Evolutionary conservation across 2,888 invertebrate genomes (phyloP).

Genomic region (Macaria notata): DNA sequence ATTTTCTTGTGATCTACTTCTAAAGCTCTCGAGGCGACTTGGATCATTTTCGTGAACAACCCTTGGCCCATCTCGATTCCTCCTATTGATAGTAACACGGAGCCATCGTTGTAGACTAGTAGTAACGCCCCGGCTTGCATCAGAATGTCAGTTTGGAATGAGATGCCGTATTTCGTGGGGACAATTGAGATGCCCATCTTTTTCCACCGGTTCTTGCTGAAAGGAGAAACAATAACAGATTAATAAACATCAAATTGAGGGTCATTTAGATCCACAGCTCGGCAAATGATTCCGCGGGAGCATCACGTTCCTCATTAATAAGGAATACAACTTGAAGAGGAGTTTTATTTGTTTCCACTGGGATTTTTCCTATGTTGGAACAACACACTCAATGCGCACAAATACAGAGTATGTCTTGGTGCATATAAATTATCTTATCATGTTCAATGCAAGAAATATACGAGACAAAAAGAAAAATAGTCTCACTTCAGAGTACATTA

Average conservation of each 20-base stretch:
- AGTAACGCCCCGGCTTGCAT: conserved; percentile 92
- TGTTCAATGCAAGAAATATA: too few relatives aligned
- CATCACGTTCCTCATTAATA: too few relatives aligned
- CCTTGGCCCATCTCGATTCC: conserved; percentile 97
- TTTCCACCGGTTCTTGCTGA: conserved; percentile 86
- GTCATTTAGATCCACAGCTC: not conserved
- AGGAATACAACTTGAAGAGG: too few relatives aligned
- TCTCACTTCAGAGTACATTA: too few relatives aligned
- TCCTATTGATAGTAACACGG: conserved; percentile 90
- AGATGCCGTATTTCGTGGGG: conserved; percentile 90
- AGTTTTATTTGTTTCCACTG: too few relatives aligned
- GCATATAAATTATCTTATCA: too few relatives aligned
- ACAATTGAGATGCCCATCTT: conserved; percentile 89
- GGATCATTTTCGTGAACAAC: conserved; percentile 93
- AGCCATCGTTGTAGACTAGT: conserved; percentile 89
- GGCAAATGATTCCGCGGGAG: not conserved
- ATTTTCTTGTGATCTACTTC: conserved; percentile 84
- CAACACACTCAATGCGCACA: too few relatives aligned
- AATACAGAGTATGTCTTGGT: too few relatives aligned
- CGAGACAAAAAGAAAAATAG: too few relatives aligned
- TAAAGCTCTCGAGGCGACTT: conserved; percentile 87
- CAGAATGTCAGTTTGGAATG: conserved; percentile 84
- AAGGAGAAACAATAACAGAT: conserved; percentile 33
- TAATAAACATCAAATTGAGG: not conserved
- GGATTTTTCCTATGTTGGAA: too few relatives aligned